phyloP scores from a whole-genome alignment of 2,888 invertebrate genomes.

The Hololepta plana region DNA sequence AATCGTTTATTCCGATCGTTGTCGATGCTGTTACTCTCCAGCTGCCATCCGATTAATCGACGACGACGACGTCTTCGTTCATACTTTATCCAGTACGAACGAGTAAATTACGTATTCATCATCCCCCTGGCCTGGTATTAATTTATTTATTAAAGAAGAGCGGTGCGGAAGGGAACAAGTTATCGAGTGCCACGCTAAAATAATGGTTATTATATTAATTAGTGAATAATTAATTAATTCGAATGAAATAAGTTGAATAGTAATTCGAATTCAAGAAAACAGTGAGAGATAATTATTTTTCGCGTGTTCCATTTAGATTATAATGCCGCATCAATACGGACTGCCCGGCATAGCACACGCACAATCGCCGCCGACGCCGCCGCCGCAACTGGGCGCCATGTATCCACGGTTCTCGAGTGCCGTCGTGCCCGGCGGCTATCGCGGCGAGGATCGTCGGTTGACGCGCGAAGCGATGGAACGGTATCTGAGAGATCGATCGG shows the following conservation, averaged over 20 bases:
- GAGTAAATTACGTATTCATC: too few species aligned
- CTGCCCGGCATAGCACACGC: constrained; percentile 51
- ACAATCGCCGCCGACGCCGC: constrained; percentile 67
- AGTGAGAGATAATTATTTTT: background rate
- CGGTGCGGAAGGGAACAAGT: too few species aligned
- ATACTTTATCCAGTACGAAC: too few species aligned
- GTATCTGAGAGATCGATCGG: constrained; percentile 83
- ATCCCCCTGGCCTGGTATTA: too few species aligned
- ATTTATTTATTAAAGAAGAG: too few species aligned
- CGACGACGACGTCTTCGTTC: too few species aligned
- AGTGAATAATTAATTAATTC: too few species aligned
- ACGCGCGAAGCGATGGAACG: constrained; percentile 91
- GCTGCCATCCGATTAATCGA: too few species aligned
- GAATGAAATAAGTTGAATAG: constrained; percentile 2
- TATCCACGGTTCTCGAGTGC: constrained; percentile 36
- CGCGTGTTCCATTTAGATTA: constrained; percentile 16
- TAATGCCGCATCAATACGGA: constrained; percentile 71
- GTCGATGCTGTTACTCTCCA: too few species aligned
- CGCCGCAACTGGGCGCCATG: constrained; percentile 43
- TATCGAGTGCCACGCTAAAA: too few species aligned
- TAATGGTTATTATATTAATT: too few species aligned
- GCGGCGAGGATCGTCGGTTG: constrained; percentile 65
- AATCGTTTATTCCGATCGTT: constrained; percentile 2
- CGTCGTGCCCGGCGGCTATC: constrained; percentile 41
- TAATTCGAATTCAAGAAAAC: constrained; percentile 2